Evolutionary conservation across 2,888 invertebrate genomes (phyloP).

Genomic region (Hydrotaea diabolus): DNA sequence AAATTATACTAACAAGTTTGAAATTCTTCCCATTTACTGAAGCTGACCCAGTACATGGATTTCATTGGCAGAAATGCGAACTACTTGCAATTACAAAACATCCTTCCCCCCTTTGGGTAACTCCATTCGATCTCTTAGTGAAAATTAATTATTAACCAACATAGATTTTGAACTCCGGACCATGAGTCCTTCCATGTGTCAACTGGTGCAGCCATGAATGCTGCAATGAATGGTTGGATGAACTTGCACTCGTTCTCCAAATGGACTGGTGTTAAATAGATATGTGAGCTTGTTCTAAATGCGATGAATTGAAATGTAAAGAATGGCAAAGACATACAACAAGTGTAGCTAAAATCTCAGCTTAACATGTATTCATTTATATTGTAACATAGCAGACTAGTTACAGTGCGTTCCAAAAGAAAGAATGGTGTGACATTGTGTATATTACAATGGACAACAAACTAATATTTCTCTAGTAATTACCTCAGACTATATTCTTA

Average conservation of each 20-base stretch:
- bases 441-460: no score
- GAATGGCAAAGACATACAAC: slow-evolving; percentile 11
- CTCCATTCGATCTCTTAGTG: slow-evolving; percentile 1
- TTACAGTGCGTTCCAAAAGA: background rate
- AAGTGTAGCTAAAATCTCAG: slow-evolving; percentile 37
- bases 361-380: slow-evolving; percentile 28
- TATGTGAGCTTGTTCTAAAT: background rate
- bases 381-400: background rate
- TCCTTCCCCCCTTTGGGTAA: background rate
- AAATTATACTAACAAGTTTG: background rate
- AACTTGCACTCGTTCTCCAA: slow-evolving; percentile 25
- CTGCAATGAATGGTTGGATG: slow-evolving; percentile 31
- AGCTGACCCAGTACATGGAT: background rate
- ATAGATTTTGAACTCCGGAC: slow-evolving; percentile 60
- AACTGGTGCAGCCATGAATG: slow-evolving; percentile 2
- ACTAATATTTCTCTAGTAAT: no score
- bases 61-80: slow-evolving; percentile 8
- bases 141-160: slow-evolving; percentile 69
- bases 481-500: no score
- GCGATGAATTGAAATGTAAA: background rate
- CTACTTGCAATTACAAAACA: background rate
- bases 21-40: background rate
- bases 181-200: slow-evolving; percentile 35
- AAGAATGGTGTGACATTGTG: no score
- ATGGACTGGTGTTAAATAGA: slow-evolving; percentile 37